Base-by-base conservation (phyloP, 2,113 vertebrate genomes). In the Pionites leucogaster region DNA sequence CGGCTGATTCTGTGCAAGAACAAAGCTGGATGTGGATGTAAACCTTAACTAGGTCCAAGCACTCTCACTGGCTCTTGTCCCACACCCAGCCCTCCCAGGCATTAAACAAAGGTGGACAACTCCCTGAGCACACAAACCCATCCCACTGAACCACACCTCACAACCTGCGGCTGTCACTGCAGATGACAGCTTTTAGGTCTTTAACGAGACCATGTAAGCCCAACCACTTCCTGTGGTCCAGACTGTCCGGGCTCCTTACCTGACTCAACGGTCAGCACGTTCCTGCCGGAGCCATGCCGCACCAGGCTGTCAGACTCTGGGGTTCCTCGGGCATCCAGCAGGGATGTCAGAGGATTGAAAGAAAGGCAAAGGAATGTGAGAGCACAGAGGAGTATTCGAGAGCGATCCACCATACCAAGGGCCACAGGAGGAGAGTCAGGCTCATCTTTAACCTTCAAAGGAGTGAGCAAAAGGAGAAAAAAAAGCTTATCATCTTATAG, bases 401-500 rank as follows among this genome's bases (percentile, higher is more conserved):
- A 99, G n/a, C 99, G 98, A 95, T 99, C 99, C 98, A 99, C 99
- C 98, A 99, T 99, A n/a, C 99, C 99, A 19, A 99, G 98, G 0
- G 99, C 98, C 55, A 98, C 98, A 17, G 99, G 99, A 64, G 99
- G 98, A 50, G 99, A 99, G 68, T 98, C 98, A 4, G 99, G 99
- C 82, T 99, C 99, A 64, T 99, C 99, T 98, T 99, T 99, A 97
- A 99, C 96, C 99, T 99, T 96, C 47, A 87, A 37, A 82, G 33
- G 23, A 82, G 76, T 1, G 42, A 88, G 20, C 74, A 88, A 59
- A 33, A 86, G 11, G 14, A 55, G 27, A 57, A 64, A 69, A 68
- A 28, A 2, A 2, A 27, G 17, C 9, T 67, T 94, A 42, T 25
- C 22, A 17, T 74, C 71, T 55, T 28, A 22, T 37, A 71, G 74